phyloP scores from a whole-genome alignment of 2,888 invertebrate species.

The Drosophila silvestris region DNA sequence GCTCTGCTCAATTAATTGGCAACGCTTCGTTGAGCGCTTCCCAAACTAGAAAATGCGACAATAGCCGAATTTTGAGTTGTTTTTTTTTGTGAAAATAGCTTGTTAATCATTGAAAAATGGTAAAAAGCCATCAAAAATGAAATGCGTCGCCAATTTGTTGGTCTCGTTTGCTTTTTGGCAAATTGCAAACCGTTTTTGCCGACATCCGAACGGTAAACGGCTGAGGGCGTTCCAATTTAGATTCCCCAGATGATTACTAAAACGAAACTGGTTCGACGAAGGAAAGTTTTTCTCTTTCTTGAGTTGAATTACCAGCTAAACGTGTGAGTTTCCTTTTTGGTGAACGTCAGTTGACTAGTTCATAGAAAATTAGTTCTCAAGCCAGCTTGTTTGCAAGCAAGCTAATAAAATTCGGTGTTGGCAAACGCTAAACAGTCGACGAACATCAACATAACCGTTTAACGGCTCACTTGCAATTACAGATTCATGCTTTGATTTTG shows the following conservation, averaged over 20 bases:
- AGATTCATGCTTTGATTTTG: background rate
- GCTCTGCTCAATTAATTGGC: conserved; percentile 63
- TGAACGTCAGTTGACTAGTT: background rate
- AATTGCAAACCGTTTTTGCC: conserved; percentile 31
- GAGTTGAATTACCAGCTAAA: conserved; percentile 3
- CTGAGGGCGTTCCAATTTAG: conserved; percentile 54
- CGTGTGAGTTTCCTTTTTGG: conserved; percentile 32
- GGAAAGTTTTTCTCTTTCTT: conserved; percentile 6
- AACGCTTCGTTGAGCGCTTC: conserved; percentile 53
- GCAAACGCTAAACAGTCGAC: background rate
- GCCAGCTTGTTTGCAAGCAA: background rate
- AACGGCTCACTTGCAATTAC: background rate
- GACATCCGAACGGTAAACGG: conserved; percentile 36
- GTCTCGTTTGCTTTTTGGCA: conserved; percentile 30
- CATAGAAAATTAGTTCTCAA: background rate
- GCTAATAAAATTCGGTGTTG: background rate
- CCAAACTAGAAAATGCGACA: conserved; percentile 27
- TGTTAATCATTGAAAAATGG: conserved; percentile 41
- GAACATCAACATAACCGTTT: background rate
- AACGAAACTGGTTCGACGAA: conserved; percentile 37
- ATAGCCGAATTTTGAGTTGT: conserved; percentile 23
- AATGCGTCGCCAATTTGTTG: conserved; percentile 41
- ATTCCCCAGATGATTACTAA: conserved; percentile 44
- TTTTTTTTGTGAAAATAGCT: conserved; percentile 11
- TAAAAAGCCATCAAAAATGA: conserved; percentile 46